phyloP scores from a whole-genome alignment of 2,888 invertebrate genomes.

The Argyresthia goedartella region DNA sequence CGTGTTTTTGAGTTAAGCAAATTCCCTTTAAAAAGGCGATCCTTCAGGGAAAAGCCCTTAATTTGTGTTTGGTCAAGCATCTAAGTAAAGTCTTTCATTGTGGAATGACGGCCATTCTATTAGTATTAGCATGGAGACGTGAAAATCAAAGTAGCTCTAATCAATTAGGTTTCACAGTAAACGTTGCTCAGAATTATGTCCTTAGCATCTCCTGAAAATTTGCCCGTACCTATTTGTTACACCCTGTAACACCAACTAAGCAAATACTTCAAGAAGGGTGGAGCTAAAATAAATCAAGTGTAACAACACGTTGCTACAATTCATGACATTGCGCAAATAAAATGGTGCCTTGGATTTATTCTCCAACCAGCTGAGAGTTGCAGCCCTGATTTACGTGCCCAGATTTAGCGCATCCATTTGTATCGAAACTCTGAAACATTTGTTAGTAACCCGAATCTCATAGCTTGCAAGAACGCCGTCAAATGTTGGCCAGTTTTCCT shows the following conservation, averaged over 20 bases:
- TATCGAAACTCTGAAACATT: slow-evolving; percentile 53
- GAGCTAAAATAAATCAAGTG: slow-evolving; percentile 27
- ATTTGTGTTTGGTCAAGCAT: no score
- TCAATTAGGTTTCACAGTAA: no score
- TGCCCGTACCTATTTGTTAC: neutral
- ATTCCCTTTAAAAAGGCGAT: no score
- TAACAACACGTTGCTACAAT: slow-evolving; percentile 19
- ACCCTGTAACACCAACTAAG: neutral
- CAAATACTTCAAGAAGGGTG: neutral
- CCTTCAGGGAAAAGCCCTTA: no score
- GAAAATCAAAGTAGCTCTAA: no score
- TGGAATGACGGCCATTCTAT: no score
- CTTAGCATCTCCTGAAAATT: no score
- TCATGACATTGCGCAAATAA: slow-evolving; percentile 32
- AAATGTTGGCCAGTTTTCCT: neutral
- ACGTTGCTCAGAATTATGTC: no score
- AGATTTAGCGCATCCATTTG: slow-evolving; percentile 53
- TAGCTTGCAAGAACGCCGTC: neutral
- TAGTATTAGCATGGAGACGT: no score
- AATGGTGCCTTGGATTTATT: slow-evolving; percentile 30
- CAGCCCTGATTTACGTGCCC: slow-evolving; percentile 40
- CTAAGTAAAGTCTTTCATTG: no score
- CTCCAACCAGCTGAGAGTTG: slow-evolving; percentile 32
- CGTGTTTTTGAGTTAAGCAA: neutral
- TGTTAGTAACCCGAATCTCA: slow-evolving; percentile 23